Percentiles rank a stretch among this genome's conserved stretches.
phyloP scores from a whole-genome alignment of 2,888 invertebrate genomes.

The Lydus trimaculatus region DNA sequence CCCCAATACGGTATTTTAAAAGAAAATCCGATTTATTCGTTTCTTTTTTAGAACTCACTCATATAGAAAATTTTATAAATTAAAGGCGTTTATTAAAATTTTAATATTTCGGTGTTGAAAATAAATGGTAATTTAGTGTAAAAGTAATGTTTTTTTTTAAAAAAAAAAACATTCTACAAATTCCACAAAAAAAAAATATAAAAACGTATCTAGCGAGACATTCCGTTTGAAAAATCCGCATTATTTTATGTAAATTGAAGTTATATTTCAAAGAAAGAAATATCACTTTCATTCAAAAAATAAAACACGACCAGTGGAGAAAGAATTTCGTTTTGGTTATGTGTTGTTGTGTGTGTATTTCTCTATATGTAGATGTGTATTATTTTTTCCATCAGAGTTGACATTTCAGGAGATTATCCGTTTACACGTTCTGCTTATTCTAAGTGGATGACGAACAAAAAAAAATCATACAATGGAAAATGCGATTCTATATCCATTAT shows the following conservation, averaged over 20 bases:
- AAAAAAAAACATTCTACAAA: not conserved
- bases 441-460: not conserved
- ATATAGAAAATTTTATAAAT: not conserved
- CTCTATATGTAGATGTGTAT: not conserved
- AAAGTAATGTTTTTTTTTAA: not conserved
- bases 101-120: not conserved
- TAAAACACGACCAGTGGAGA: constrained; percentile 1
- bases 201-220: not conserved
- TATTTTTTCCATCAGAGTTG: not conserved
- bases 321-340: not conserved
- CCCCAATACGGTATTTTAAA: not conserved
- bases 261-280: not conserved
- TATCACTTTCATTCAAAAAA: constrained; percentile 6
- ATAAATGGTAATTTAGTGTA: not conserved
- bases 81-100: not conserved
- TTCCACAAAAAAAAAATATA: not conserved
- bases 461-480: too few species aligned
- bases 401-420: constrained; percentile 3
- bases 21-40: constrained; percentile 7
- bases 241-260: constrained; percentile 7
- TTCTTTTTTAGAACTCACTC: not conserved
- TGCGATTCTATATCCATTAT: too few species aligned
- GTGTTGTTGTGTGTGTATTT: not conserved
- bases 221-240: not conserved
- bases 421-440: not conserved